Evolutionary conservation across 2,113 vertebrate genomes (phyloP), one percentile per base, ranked within the genome.

Genomic region (Psittacus erithacus): DNA sequence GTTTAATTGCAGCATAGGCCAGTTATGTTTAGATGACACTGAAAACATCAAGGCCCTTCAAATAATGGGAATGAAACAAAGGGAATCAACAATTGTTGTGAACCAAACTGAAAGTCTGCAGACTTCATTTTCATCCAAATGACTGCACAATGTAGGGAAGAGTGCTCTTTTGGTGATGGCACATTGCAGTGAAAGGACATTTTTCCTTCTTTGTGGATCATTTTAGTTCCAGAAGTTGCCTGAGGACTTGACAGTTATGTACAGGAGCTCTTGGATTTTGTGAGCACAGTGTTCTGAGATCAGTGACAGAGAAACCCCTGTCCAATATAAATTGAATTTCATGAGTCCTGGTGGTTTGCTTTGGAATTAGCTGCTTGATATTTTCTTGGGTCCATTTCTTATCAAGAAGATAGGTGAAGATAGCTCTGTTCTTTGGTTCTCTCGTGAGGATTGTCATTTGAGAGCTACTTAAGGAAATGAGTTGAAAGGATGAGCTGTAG

Each of bases 1-100:
- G 88, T 95, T 93, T 93, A 96, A 95, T 96, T 92, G 50, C 64
- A 81, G 14, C 64, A 86, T 43, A 81, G 87, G 35, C 55, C 71
- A 50, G 46, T 86, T 94, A 44, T 50, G 60, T 92, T 86, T 83
- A 93, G 64, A 87, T 95, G 84, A 85, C 63, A 90, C 19, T 70
- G 84, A 90, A 94, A 96, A 90, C 82, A 90, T 73, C 46, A 89
- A 95, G 75, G 39, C 28, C 62, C 11, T 90, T 90, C 73, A 86
- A 64, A 94, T 83, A 88, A 93, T 46, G 43, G 50, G 22, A 43
- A 68, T 75, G 79, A 90, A 89, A 91, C 80, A 93, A 93, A 92
- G 52, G 55, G 33, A 78, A 75, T 68, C 6, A 4, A 74, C 47
- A 92, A n/a, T 50, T 88, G 33, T 91, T 49, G 35, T 63, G 50